Evolutionary conservation across 2,113 vertebrate species (phyloP), one percentile per base, ranked within the genome.

Genomic region (Ageneiosus marmoratus): DNA sequence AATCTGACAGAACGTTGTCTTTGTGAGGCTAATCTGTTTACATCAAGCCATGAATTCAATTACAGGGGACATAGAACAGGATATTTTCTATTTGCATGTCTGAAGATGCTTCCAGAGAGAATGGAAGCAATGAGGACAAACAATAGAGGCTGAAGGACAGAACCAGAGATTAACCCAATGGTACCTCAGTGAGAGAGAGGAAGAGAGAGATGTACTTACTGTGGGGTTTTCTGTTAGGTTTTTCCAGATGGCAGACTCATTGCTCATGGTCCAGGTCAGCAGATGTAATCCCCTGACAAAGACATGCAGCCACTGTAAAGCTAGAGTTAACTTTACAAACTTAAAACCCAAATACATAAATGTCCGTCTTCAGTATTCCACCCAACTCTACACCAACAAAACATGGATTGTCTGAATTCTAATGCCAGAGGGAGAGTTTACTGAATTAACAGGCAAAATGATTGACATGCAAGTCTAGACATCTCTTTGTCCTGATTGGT

Each of bases 181-280:
- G 53, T 11, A 80, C 63, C 4, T 80, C 10, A 24, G 5, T 20
- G 50, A 65, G 18, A 20, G 37, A n/a, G 51, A 89, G 81, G 89
- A 79, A 70, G 83, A 79, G 77, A 81, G 84, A 63, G 60, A 75
- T 65, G 79, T 88, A 94, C 96, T 95, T 92, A 99, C 97, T 85
- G 97, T 97, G 88, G 95, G 89, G 89, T 91, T 95, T 84, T 94
- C 93, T 80, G 96, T 96, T 88, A 93, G 86, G 90, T 95, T 96
- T 92, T 96, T 96, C 97, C 96, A 97, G 83, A 95, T 85, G 89
- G 93, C 93, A 90, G 95, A 95, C 88, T 95, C 96, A 96, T 97
- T 93, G 95, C 94, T 97, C 96, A 97, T 97, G 94, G 94, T 97
- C 95, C 91, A 95, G 88, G 90, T 90, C 92, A 91, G 92, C 92